A percentile compares a stretch with the other conserved stretches of the same genome.
phyloP scores from a whole-genome alignment of 2,113 vertebrate genomes.

The Thunnus maccoyii region DNA sequence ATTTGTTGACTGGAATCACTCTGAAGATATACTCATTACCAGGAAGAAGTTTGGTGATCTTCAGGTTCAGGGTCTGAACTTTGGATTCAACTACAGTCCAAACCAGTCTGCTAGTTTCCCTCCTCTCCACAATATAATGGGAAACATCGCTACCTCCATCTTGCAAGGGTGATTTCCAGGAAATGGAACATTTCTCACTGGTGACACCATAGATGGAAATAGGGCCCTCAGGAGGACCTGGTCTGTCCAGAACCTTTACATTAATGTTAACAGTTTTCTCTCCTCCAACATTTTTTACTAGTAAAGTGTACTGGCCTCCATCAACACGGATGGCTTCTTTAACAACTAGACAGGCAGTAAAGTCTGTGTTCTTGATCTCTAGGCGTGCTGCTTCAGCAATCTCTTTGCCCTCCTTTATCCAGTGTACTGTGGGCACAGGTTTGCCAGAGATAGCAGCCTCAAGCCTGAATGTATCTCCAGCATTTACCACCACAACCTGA shows the following conservation, averaged over 20 bases:
- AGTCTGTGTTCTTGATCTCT: slow-evolving; percentile 94
- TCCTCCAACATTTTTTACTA: slow-evolving; percentile 96
- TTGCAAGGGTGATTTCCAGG: slow-evolving; percentile 95
- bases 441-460: slow-evolving; percentile 94
- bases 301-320: slow-evolving; percentile 93
- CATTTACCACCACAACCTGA: slow-evolving; percentile 91
- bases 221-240: slow-evolving; percentile 95
- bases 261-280: slow-evolving; percentile 91
- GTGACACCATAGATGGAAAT: slow-evolving; percentile 91
- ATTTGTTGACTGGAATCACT: slow-evolving; percentile 98
- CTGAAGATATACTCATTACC: slow-evolving; percentile 99
- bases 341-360: slow-evolving; percentile 89
- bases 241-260: slow-evolving; percentile 96
- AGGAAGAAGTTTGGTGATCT: slow-evolving; percentile 96
- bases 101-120: slow-evolving; percentile 97
- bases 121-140: slow-evolving; percentile 95
- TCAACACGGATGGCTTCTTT: slow-evolving; percentile 94
- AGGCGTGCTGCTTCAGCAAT: slow-evolving; percentile 90
- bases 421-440: slow-evolving; percentile 92
- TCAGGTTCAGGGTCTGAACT: slow-evolving; percentile 92
- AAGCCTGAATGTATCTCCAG: slow-evolving; percentile 93
- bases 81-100: slow-evolving; percentile 96
- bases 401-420: slow-evolving; percentile 90
- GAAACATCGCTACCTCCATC: slow-evolving; percentile 96
- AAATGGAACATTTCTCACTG: slow-evolving; percentile 93